phyloP scores from a whole-genome alignment of 2,888 invertebrate genomes.

The Myathropa florea region DNA sequence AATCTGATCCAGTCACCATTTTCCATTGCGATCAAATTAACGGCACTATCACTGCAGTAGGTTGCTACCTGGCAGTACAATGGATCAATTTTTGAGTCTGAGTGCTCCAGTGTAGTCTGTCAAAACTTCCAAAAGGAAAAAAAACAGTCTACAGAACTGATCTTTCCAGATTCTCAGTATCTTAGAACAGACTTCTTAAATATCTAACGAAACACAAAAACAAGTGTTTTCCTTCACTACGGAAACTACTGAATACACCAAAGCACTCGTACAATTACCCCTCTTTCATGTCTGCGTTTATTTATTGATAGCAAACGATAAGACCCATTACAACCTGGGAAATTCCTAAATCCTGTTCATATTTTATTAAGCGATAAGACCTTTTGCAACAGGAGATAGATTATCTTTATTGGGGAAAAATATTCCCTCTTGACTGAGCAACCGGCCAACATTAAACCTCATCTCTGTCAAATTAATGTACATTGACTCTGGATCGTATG shows the following conservation, averaged over 20 bases:
- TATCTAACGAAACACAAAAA: too few species aligned
- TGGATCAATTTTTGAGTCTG: too few species aligned
- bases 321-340: background rate
- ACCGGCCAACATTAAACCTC: background rate
- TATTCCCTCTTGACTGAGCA: background rate
- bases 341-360: background rate
- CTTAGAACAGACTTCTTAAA: too few species aligned
- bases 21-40: too few species aligned
- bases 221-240: too few species aligned
- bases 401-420: background rate
- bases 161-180: too few species aligned
- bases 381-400: background rate
- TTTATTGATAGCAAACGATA: background rate
- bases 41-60: too few species aligned
- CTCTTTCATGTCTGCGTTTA: background rate
- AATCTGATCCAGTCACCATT: too few species aligned
- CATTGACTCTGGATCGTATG: background rate
- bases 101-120: too few species aligned
- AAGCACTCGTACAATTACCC: background rate
- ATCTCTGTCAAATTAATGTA: background rate
- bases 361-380: background rate
- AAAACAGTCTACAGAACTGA: too few species aligned
- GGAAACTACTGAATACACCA: background rate
- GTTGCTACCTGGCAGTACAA: too few species aligned
- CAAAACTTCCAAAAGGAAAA: too few species aligned